These are phyloP conservation scores for Drosophila virilis DNA, from an alignment of 1,140 invertebrate species.

Conservation along the genomic window DNA sequence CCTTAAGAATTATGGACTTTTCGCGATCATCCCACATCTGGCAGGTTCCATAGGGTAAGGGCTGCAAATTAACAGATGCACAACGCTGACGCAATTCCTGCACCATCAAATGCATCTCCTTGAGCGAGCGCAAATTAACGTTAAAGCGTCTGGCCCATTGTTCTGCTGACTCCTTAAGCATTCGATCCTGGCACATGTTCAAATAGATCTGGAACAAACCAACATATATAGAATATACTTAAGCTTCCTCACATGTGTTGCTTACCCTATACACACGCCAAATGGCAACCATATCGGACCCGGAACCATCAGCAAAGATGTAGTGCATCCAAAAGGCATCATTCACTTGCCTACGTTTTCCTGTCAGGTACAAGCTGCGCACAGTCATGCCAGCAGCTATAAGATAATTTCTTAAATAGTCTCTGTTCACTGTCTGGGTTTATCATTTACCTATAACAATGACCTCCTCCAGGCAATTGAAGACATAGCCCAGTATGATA, in stretches of 20 bases:
- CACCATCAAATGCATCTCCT: conserved; percentile 90
- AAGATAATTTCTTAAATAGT: not conserved
- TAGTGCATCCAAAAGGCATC: conserved; percentile 92
- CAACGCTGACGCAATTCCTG: conserved; percentile 89
- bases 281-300: conserved; percentile 93
- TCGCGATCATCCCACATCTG: conserved; percentile 84
- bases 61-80: conserved; percentile 77
- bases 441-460: conserved; percentile 92
- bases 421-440: too few relatives aligned
- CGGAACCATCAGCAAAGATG: conserved; percentile 91
- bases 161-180: conserved; percentile 28
- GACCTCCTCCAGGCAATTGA: conserved; percentile 92
- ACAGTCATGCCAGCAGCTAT: conserved; percentile 91
- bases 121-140: conserved; percentile 89
- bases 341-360: conserved; percentile 85
- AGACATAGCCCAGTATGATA: conserved; percentile 94
- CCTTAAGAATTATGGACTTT: conserved; percentile 87
- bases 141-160: conserved; percentile 90
- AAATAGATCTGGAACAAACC: conserved; percentile 38
- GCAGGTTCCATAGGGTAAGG: conserved; percentile 68
- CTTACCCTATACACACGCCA: conserved; percentile 91
- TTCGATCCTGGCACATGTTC: conserved; percentile 50
- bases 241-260: not conserved
- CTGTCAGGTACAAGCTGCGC: conserved; percentile 89
- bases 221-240: not conserved